phyloP scores from a whole-genome alignment of 2,797 vertebrate genomes.

The Sarcophilus harrisii region DNA sequence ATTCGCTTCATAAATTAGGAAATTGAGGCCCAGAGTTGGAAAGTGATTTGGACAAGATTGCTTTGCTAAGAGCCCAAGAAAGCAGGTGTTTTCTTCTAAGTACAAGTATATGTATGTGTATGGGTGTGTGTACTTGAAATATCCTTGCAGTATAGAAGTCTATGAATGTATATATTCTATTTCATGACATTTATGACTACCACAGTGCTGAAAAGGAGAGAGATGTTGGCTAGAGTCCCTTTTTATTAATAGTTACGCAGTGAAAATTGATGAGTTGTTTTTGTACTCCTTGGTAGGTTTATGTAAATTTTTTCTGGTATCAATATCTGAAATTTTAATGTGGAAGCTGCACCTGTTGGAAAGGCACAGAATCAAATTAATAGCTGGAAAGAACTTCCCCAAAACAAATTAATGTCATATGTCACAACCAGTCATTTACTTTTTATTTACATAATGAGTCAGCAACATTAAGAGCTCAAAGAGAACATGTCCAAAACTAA shows the following conservation, averaged over 20 bases:
- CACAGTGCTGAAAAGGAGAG: background rate
- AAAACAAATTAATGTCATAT: constrained; percentile 42
- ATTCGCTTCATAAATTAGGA: background rate
- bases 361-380: constrained; percentile 35
- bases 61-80: background rate
- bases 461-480: background rate
- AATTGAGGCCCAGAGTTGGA: background rate
- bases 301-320: constrained; percentile 25
- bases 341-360: constrained; percentile 29
- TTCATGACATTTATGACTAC: constrained; percentile 37
- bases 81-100: background rate
- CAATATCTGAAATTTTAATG: constrained; percentile 21
- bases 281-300: constrained; percentile 19
- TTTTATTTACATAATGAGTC: constrained; percentile 32
- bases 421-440: constrained; percentile 17
- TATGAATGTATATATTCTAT: background rate
- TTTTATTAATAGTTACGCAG: constrained; percentile 48
- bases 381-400: constrained; percentile 27
- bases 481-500: background rate
- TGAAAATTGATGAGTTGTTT: constrained; percentile 52
- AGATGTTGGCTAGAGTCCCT: background rate
- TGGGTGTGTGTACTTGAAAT: background rate
- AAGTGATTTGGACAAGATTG: background rate
- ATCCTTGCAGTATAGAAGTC: background rate
- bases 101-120: background rate